These are phyloP conservation scores for Orchestes rusci DNA, from an alignment of 2,888 invertebrate genomes.

Conservation along the genomic window DNA sequence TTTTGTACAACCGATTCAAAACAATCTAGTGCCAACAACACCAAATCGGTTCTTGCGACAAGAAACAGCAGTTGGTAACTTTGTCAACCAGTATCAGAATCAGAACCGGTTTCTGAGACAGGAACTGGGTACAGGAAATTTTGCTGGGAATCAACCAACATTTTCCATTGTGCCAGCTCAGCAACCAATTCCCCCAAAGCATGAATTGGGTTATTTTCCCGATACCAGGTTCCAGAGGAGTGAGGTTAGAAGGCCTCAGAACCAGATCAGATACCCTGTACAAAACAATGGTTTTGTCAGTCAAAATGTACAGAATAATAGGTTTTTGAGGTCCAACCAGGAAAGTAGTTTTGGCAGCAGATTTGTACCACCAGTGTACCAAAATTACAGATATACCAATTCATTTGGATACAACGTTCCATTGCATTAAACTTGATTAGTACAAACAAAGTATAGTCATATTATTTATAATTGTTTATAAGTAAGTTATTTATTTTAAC, in stretches of 20 bases:
- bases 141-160: slow-evolving; percentile 18
- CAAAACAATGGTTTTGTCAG: neutral
- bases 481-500: too few relatives aligned
- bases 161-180: slow-evolving; percentile 27
- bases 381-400: slow-evolving; percentile 13
- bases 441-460: too few relatives aligned
- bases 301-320: slow-evolving; percentile 2
- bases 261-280: neutral
- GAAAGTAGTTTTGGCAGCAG: slow-evolving; percentile 18
- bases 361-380: slow-evolving; percentile 6
- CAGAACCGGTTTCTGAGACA: slow-evolving; percentile 38
- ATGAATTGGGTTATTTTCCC: slow-evolving; percentile 11
- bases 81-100: neutral
- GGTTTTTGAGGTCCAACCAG: slow-evolving; percentile 26
- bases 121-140: slow-evolving; percentile 32
- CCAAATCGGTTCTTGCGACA: too few relatives aligned
- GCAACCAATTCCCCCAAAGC: slow-evolving; percentile 18
- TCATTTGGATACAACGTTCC: slow-evolving; percentile 12
- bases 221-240: slow-evolving; percentile 10
- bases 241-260: neutral
- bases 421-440: too few relatives aligned
- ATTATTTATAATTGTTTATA: too few relatives aligned
- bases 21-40: too few relatives aligned
- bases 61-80: neutral
- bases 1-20: too few relatives aligned